Evolutionary conservation across 2,797 vertebrate species (phyloP), one percentile per base, ranked within the genome.

Genomic region (Megalops cyprinoides): DNA sequence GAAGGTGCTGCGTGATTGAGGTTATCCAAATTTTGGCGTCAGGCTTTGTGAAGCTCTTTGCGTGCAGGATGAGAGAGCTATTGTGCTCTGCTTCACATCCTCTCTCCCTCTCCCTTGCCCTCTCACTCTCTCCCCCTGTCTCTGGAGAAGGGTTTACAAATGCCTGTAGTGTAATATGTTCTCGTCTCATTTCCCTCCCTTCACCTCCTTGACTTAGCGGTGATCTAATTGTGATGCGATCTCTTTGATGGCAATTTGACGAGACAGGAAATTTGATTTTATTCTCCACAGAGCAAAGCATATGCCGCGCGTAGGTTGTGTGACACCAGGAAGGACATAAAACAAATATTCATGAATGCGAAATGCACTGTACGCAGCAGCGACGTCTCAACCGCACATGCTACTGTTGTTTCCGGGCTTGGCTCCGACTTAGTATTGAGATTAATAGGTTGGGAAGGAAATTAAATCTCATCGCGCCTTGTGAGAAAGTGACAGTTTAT

Each of bases 261-360:
- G 94, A 94, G 96, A 97, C 96, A 95, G 94, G 96, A 93, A 95
- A 96, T 96, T 94, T 95, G 95, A 97, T 97, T 97, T 94, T 95
- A 96, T 96, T 96, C 94, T 94, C 94, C 92, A 94, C 94, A 95
- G 95, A 96, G 94, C 93, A 90, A 95, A 60, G n/a, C 55, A 58
- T 58, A 58, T 58, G 55, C 3, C 5, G 4, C n/a, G 55, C 10
- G 55, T 58, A 58, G n/a, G 55, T 25, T 58, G n/a, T 58, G 55
- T 58, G 55, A 58, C 55, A 58, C 25, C 23, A 9, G 55, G 55
- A 58, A 58, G n/a, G n/a, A 58, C 55, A 58, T 58, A 58, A 58
- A 58, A 58, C 23, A 58, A 58, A 58, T 25, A 12, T n/a, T 58
- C n/a, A 7, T 58, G 55, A 58, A 58, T 58, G 12, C 10, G n/a